phyloP scores from a whole-genome alignment of 1,140 invertebrate genomes.

The Pseudomyrmex pallidus region DNA sequence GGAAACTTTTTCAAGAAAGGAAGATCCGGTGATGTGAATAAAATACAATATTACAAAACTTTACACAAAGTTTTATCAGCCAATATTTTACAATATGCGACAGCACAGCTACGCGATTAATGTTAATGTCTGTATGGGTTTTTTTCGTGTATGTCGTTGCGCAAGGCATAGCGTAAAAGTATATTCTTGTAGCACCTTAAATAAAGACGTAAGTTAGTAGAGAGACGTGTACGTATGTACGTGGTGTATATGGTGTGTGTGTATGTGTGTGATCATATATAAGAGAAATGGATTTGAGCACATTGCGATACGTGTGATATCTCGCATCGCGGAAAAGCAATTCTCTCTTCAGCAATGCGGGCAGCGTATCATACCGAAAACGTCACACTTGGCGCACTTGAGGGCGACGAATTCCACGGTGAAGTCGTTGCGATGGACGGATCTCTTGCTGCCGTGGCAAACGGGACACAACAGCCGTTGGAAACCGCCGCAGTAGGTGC shows the following conservation, averaged over 20 bases:
- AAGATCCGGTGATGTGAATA: not conserved
- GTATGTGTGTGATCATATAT: not conserved
- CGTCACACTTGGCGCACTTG: conserved; percentile 98
- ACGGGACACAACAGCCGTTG: conserved; percentile 94
- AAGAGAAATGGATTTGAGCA: conserved; percentile 43
- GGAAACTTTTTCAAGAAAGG: not conserved
- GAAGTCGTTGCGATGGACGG: conserved; percentile 96
- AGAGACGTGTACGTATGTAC: too few species aligned
- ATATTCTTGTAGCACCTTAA: conserved; percentile 71
- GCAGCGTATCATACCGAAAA: conserved; percentile 96
- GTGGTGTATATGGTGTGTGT: too few species aligned
- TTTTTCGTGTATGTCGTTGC: conserved; percentile 32
- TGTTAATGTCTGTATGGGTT: conserved; percentile 44
- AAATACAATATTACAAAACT: conserved; percentile 67
- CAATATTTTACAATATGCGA: conserved; percentile 71
- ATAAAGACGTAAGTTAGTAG: conserved; percentile 53
- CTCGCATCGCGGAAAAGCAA: not conserved
- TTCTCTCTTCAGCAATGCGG: conserved; percentile 86
- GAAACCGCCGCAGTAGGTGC: conserved; percentile 95
- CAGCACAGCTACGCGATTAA: conserved; percentile 50
- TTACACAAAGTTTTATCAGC: conserved; percentile 74
- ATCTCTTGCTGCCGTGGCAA: conserved; percentile 98
- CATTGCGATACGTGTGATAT: not conserved
- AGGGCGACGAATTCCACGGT: conserved; percentile 96
- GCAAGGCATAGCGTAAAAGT: conserved; percentile 61